A percentile compares a stretch with the other conserved stretches of the same genome.
phyloP scores from a whole-genome alignment of 2,888 invertebrate genomes.

The Pediacus dermestoides region DNA sequence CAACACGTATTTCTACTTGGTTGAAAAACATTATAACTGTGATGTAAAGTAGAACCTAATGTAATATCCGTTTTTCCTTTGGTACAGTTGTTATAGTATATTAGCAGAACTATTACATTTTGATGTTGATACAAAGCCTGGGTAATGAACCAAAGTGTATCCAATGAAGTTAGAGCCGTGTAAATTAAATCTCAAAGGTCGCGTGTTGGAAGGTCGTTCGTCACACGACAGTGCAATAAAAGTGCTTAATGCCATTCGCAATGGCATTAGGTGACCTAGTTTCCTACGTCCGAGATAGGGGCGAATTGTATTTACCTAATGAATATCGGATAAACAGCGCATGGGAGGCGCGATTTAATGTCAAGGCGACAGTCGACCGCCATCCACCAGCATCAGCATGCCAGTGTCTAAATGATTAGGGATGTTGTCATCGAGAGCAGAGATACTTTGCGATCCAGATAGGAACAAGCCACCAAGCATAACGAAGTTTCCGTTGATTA shows the following conservation, averaged over 20 bases:
- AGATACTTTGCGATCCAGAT: constrained; percentile 13
- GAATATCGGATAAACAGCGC: constrained; percentile 13
- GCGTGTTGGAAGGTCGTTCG: constrained; percentile 27
- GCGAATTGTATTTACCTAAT: constrained; percentile 19
- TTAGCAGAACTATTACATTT: too few species aligned
- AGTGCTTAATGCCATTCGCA: constrained; percentile 27
- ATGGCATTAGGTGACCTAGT: constrained; percentile 24
- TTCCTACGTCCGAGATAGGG: constrained; percentile 6
- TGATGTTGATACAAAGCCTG: too few species aligned
- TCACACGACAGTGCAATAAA: constrained; percentile 28
- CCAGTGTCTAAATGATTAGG: constrained; percentile 3
- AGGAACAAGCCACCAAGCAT: constrained; percentile 15
- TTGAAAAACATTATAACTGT: too few species aligned
- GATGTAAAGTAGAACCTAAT: too few species aligned
- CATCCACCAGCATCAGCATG: not conserved
- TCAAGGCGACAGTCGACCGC: not conserved
- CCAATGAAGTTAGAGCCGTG: constrained; percentile 12
- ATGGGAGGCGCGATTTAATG: constrained; percentile 4
- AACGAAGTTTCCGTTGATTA: constrained; percentile 24
- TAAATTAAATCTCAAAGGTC: constrained; percentile 23
- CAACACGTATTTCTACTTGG: too few species aligned
- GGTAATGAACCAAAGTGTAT: constrained; percentile 17
- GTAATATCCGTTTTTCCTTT: too few species aligned
- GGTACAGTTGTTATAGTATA: too few species aligned
- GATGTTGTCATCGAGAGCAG: constrained; percentile 10